A percentile compares a stretch with the other conserved stretches of the same genome.
These are phyloP conservation scores for Augochlora pura DNA, from an alignment of 1,140 invertebrate genomes.

Conservation along the genomic window DNA sequence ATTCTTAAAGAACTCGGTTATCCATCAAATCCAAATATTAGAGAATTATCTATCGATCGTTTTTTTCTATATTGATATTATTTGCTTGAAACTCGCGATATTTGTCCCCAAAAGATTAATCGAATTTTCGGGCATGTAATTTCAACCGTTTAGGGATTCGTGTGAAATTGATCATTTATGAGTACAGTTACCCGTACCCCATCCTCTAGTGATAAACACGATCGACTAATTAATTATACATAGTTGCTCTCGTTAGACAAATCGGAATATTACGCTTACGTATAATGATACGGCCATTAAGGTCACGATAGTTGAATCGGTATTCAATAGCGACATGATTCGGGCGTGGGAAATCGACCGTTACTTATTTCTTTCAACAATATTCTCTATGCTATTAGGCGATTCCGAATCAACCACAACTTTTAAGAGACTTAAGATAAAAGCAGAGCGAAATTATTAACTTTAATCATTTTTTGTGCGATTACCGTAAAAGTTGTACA, in stretches of 20 bases:
- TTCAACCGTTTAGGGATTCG: slow-evolving; percentile 16
- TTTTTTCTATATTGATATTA: too few relatives aligned
- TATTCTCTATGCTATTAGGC: too few relatives aligned
- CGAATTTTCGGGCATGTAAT: not conserved
- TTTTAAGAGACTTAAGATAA: too few relatives aligned
- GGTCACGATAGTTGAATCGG: slow-evolving; percentile 50
- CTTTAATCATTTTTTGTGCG: too few relatives aligned
- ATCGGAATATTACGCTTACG: slow-evolving; percentile 75
- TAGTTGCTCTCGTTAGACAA: slow-evolving; percentile 62
- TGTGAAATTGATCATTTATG: slow-evolving; percentile 25
- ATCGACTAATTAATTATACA: slow-evolving; percentile 39
- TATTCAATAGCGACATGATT: slow-evolving; percentile 40
- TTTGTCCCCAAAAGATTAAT: too few relatives aligned
- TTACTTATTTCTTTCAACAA: too few relatives aligned
- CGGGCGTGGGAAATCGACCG: not conserved
- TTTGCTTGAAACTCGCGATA: not conserved
- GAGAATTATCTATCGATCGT: too few relatives aligned
- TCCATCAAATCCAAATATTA: too few relatives aligned
- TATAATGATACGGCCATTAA: slow-evolving; percentile 52
- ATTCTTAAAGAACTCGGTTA: not conserved
- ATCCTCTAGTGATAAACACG: slow-evolving; percentile 42
- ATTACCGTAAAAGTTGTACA: too few relatives aligned
- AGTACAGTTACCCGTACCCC: slow-evolving; percentile 25
- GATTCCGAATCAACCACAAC: too few relatives aligned
- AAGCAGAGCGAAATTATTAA: too few relatives aligned